Evolutionary conservation across 2,888 invertebrate genomes (phyloP), one percentile per base, ranked within the genome.

Genomic region (Phlogophora meticulosa): DNA sequence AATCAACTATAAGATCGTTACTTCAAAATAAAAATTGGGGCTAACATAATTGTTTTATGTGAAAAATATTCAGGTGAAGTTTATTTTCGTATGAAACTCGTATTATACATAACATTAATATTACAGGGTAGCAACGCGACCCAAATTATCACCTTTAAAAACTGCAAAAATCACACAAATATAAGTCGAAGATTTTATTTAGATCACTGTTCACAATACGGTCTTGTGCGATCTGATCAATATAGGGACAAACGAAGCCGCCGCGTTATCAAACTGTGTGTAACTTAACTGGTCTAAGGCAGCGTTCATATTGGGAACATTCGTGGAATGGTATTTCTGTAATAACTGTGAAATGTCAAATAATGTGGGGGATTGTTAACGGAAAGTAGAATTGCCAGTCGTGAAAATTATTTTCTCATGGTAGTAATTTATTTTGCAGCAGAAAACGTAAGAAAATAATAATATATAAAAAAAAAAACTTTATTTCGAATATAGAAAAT

Each of bases 161-260:
- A 10, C 45, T 28, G 10, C 24, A 46, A 58, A 59, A 52, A 46
- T 36, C 2, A 32, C 17, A 20, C 15, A 53, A 62, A 61, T 57
- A 36, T 45, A 66, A 49, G 24, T 69, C 20, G 24, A 51, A 66
- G 61, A 71, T 68, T 76, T 78, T 75, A 77, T 78, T 69, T 80
- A 72, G 80, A 80, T 77, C 75, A 61, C 56, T 52, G 60, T 80
- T 60, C 67, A 64, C 68, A 78, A 87, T 87, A 85, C 84, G 80
- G 87, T 89, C 86, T 89, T 88, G 86, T 87, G 86, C 86, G 90
- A 92, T 91, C 89, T 87, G 91, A 94, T 94, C 92, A 88, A 86
- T 81, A 80, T 69, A 84, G 79, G 78, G 74, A 87, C 93, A 93
- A 92, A 93, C 90, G 93, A 88, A 75, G 93, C 94, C 94, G 94